Evolutionary conservation across 2,888 invertebrate species (phyloP).

Genomic region (Amphipoea lucens): DNA sequence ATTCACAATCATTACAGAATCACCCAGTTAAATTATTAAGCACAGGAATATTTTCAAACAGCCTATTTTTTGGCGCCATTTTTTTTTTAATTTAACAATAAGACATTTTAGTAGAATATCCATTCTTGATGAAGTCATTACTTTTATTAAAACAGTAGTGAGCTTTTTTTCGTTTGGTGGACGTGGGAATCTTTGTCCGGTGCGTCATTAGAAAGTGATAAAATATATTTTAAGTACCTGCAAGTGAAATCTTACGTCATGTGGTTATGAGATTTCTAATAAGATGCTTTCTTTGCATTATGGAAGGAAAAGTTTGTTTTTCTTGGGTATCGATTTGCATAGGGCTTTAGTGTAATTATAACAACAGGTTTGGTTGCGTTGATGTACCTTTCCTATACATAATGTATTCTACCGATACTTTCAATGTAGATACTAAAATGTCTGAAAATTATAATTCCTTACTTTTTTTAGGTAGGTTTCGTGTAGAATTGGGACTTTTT

Average conservation of each 20-base stretch:
- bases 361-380: not conserved
- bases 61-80: not conserved
- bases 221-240: conserved; percentile 66
- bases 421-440: not conserved
- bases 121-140: conserved; percentile 37
- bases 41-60: not conserved
- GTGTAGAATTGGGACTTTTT: too few relatives aligned
- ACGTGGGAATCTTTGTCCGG: conserved; percentile 69
- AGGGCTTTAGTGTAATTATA: conserved; percentile 1
- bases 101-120: conserved; percentile 1
- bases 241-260: conserved; percentile 58
- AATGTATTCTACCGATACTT: not conserved
- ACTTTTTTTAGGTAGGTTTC: not conserved
- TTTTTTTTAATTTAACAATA: not conserved
- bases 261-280: conserved; percentile 61
- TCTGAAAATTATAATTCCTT: not conserved
- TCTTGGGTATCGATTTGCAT: conserved; percentile 28
- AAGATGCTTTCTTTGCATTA: conserved; percentile 53
- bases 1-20: conserved; percentile 3
- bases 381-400: too few relatives aligned
- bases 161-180: conserved; percentile 55
- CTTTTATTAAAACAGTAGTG: conserved; percentile 53
- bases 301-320: conserved; percentile 18
- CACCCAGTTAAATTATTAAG: not conserved
- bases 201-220: conserved; percentile 74